Conservation (phyloP, 37 sponge, comb jelly and placozoan genomes). For the Spongilla lacustris region DNA sequence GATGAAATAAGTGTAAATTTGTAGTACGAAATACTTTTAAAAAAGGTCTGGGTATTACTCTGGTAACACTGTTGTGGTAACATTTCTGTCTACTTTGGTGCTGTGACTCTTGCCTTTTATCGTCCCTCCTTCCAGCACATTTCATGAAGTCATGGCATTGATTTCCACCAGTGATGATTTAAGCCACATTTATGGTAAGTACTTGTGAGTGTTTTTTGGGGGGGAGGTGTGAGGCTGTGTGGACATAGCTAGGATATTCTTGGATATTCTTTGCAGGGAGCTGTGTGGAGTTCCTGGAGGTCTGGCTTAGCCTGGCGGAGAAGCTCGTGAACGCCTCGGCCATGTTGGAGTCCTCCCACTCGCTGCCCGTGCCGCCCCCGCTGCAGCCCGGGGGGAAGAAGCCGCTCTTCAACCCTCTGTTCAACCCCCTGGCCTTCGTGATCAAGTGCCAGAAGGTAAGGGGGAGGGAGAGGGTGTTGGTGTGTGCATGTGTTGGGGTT, state of each 20-base stretch:
- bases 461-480: no score
- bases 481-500: no score
- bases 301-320: slow-evolving; percentile 90
- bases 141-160: slow-evolving; percentile 35
- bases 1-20: no score
- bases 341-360: slow-evolving; percentile 79
- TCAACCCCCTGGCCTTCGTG: slow-evolving; percentile 87
- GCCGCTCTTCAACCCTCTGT: slow-evolving; percentile 54
- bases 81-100: no score
- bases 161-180: not conserved
- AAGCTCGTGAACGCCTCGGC: slow-evolving; percentile 78
- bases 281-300: slow-evolving; percentile 84
- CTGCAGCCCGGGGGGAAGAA: slow-evolving; percentile 45
- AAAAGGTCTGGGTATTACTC: no score
- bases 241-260: no score
- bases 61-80: no score
- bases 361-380: slow-evolving; percentile 62
- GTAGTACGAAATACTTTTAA: no score
- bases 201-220: no score
- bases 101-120: not conserved
- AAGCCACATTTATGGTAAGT: not conserved
- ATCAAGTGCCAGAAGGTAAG: slow-evolving; percentile 90
- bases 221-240: no score
- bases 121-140: slow-evolving; percentile 20
- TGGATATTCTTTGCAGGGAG: slow-evolving; percentile 39